These are phyloP conservation scores for Nyctereutes procyonoides DNA, from an alignment of 2,113 vertebrate species.

Conservation along the genomic window DNA sequence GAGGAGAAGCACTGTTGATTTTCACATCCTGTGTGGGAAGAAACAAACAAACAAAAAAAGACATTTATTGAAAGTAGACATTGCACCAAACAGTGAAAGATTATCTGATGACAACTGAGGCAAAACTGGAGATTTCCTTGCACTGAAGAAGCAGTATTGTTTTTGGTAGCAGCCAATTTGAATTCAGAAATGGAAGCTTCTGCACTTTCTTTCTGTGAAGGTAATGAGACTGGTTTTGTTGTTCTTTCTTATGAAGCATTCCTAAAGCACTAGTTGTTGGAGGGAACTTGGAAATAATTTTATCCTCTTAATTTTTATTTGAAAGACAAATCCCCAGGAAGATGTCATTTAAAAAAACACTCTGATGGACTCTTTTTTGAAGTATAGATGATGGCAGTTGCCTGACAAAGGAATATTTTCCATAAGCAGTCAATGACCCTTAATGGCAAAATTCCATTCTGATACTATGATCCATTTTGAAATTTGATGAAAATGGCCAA, in stretches of 20 bases:
- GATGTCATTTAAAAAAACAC: background rate
- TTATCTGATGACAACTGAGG: background rate
- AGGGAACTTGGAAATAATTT: background rate
- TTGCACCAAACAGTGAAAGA: background rate
- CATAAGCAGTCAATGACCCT: background rate
- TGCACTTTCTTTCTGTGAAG: background rate
- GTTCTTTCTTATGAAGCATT: background rate
- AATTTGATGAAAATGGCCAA: slow-evolving; percentile 34
- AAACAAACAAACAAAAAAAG: background rate
- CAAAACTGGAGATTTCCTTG: background rate
- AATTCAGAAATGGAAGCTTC: background rate
- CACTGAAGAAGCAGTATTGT: background rate
- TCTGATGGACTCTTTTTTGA: background rate
- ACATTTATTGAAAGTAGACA: slow-evolving; percentile 16
- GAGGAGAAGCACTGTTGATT: background rate
- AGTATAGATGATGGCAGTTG: background rate
- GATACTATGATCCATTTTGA: background rate
- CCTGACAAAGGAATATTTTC: background rate
- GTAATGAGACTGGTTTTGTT: background rate
- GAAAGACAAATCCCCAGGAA: background rate
- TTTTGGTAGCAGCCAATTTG: background rate
- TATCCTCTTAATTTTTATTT: slow-evolving; percentile 28
- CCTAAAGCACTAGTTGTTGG: background rate
- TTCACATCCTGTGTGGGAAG: background rate
- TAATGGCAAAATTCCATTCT: background rate